Evolutionary conservation across 2,888 invertebrate species (phyloP).

Genomic region (Geotrupes spiniger): DNA sequence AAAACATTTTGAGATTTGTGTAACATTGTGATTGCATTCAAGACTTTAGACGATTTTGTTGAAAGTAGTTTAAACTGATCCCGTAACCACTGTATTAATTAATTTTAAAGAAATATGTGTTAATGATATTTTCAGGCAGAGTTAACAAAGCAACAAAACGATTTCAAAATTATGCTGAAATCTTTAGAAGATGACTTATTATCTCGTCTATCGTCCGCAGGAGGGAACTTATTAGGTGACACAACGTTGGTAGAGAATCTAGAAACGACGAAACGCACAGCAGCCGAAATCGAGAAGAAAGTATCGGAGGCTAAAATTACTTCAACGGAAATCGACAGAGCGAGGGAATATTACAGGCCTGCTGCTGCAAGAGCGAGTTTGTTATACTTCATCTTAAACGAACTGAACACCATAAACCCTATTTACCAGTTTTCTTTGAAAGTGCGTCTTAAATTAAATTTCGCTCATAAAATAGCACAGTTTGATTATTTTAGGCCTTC

Average conservation of each 20-base stretch:
- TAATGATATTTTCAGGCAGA: conserved; percentile 62
- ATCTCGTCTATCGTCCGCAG: conserved; percentile 86
- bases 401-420: conserved; percentile 92
- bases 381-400: conserved; percentile 92
- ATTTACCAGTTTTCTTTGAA: conserved; percentile 97
- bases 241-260: conserved; percentile 94
- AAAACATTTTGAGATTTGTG: no score
- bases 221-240: conserved; percentile 90
- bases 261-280: conserved; percentile 93
- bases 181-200: conserved; percentile 89
- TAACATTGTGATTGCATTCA: no score
- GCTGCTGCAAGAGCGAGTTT: conserved; percentile 92
- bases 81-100: not conserved
- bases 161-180: conserved; percentile 94
- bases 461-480: conserved; percentile 1
- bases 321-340: conserved; percentile 87
- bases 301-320: conserved; percentile 91
- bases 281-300: conserved; percentile 92
- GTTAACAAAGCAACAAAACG: conserved; percentile 92
- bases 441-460: conserved; percentile 50
- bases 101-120: no score
- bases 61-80: not conserved
- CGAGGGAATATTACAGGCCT: conserved; percentile 82
- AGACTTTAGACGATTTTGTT: no score
- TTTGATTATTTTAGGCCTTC: conserved; percentile 69